Evolutionary conservation across 2,797 vertebrate genomes (phyloP).

Genomic region (Avahi laniger): DNA sequence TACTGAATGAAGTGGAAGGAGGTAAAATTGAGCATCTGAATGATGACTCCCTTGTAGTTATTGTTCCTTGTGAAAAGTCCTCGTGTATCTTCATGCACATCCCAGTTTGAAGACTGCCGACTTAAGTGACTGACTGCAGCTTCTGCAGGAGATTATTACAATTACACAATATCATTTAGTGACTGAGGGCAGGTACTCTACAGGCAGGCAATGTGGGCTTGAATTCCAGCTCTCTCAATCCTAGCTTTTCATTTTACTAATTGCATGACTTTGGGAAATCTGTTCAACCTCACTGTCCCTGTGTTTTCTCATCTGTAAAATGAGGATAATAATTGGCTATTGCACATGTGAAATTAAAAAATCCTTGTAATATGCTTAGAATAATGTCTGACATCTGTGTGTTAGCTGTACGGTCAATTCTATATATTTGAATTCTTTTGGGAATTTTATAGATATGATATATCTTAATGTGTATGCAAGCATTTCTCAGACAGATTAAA

Average conservation of each 20-base stretch:
- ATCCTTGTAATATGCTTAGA: not conserved
- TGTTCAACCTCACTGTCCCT: not conserved
- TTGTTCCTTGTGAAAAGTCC: not conserved
- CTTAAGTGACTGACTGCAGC: not conserved
- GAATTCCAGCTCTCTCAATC: not conserved
- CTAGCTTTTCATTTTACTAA: not conserved
- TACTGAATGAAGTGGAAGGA: conserved; percentile 20
- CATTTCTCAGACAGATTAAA: conserved; percentile 16
- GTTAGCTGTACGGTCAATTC: not conserved
- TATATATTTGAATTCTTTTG: not conserved
- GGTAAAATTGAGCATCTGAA: not conserved
- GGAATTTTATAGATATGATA: not conserved
- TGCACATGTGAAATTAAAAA: not conserved
- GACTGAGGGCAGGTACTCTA: not conserved
- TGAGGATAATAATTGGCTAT: not conserved
- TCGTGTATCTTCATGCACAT: not conserved
- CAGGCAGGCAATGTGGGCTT: not conserved
- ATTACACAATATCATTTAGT: not conserved
- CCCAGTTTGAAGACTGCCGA: not conserved
- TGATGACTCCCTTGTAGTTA: not conserved
- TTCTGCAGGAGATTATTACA: not conserved
- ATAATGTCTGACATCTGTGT: not conserved
- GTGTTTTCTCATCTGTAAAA: not conserved
- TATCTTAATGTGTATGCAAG: not conserved
- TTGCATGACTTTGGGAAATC: not conserved